Percentiles rank a stretch among this genome's conserved stretches.
These are phyloP conservation scores for Ditula angustiorana DNA, from an alignment of 2,888 invertebrate species.

Conservation along the genomic window DNA sequence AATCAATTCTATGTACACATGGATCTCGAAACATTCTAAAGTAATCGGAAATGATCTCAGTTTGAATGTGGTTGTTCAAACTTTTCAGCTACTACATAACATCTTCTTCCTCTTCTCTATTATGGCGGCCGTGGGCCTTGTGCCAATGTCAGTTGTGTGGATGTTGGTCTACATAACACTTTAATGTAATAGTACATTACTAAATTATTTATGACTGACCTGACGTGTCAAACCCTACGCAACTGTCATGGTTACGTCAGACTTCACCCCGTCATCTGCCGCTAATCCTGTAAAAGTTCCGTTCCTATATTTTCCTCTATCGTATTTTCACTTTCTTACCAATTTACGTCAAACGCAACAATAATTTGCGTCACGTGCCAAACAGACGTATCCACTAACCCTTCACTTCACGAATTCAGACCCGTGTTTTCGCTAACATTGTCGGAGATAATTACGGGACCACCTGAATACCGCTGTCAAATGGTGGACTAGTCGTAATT, in stretches of 20 bases:
- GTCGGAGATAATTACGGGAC: background rate
- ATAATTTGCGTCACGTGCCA: background rate
- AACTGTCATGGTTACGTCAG: background rate
- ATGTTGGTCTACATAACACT: too few relatives aligned
- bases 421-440: background rate
- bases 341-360: background rate
- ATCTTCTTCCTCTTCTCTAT: too few relatives aligned
- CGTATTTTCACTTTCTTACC: background rate
- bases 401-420: background rate
- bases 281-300: background rate
- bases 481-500: conserved; percentile 1
- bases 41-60: too few relatives aligned
- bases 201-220: background rate
- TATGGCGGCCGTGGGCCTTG: too few relatives aligned
- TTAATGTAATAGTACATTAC: too few relatives aligned
- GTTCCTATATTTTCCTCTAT: background rate
- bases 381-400: background rate
- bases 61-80: background rate
- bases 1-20: too few relatives aligned
- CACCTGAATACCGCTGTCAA: background rate
- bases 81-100: background rate
- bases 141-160: too few relatives aligned
- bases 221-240: conserved; percentile 1
- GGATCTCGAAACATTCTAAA: too few relatives aligned
- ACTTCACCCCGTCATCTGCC: background rate